Evolutionary conservation across 2,888 invertebrate genomes (phyloP).

Genomic region (Microctonus hyperodae): DNA sequence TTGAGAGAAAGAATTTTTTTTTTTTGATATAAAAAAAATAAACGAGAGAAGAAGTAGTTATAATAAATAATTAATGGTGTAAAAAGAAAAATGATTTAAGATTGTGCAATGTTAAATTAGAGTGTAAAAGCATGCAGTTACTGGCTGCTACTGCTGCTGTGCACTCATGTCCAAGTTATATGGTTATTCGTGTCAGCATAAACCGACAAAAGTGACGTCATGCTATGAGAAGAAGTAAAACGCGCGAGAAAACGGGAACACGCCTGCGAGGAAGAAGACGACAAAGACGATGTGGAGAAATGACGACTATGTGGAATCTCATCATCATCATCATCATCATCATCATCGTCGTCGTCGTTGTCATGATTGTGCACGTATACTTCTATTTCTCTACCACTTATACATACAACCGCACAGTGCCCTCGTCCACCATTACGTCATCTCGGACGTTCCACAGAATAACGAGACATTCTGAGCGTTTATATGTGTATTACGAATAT

Average conservation of each 20-base stretch:
- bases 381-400: constrained; percentile 19
- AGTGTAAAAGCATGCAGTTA: background rate
- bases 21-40: too few relatives aligned
- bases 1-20: too few relatives aligned
- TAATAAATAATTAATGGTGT: background rate
- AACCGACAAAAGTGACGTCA: constrained; percentile 25
- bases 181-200: constrained; percentile 33
- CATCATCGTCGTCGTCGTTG: background rate
- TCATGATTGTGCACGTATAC: constrained; percentile 20
- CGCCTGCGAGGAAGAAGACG: constrained; percentile 28
- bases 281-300: too few relatives aligned
- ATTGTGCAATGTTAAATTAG: constrained; percentile 11
- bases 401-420: constrained; percentile 20
- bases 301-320: constrained; percentile 39
- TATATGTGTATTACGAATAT: constrained; percentile 18
- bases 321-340: background rate
- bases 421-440: constrained; percentile 36
- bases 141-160: background rate
- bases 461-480: constrained; percentile 40
- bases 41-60: too few relatives aligned
- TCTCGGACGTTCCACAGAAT: constrained; percentile 33
- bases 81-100: background rate
- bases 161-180: constrained; percentile 13
- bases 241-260: constrained; percentile 29
- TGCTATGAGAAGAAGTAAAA: constrained; percentile 13